Base-by-base conservation (phyloP, 92 coral and sea anemone species). In the Parazoanthus atlanticus region DNA sequence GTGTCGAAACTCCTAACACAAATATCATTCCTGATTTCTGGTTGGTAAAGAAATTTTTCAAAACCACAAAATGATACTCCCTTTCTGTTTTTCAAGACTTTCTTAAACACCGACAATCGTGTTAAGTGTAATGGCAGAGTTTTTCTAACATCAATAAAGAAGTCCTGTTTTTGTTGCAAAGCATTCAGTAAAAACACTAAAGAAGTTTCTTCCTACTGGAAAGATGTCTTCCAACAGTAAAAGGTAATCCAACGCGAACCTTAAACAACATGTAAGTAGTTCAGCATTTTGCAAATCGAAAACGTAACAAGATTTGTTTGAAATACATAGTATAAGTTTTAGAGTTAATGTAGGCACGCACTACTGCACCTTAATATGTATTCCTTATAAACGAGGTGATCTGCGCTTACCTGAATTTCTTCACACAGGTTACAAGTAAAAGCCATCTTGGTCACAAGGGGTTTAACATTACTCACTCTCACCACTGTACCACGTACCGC, bases 401-500 rank as follows among this genome's bases (percentile, higher is more conserved):
- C 28, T 25, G 47, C 43, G 52, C 84, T 23, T 80, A 95, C 99
- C 95, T 97, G 98, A 6, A 86, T 61, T 61, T 94, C 94, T 82
- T 91, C 85, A 88, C 99, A 97, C 13, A 93, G 89, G 86, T 97
- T 97, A 58, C 99, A 97, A 41, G 96, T 70, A 85, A 97, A 97
- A 5, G 98, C 98, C 99, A 97, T 97, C 80, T 94, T 93, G 41
- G 95, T 93, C 47, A 97, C 99, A 85, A 95, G 64, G 0, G 99
- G 99, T 88, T 97, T 97, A 5, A 97, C 93, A 74, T 96, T 97
- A 85, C 99, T 94, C 16, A 97, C 98, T 84, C 98, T 89, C 58
- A 97, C 96, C 79, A 95, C 98, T 56, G 98, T 95, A n/a, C 99
- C 99, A 89, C 94, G 95, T 33, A 97, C 92, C 67, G 99, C 95